These are phyloP conservation scores for Formica aserva DNA, from an alignment of 2,888 invertebrate species.

Conservation along the genomic window DNA sequence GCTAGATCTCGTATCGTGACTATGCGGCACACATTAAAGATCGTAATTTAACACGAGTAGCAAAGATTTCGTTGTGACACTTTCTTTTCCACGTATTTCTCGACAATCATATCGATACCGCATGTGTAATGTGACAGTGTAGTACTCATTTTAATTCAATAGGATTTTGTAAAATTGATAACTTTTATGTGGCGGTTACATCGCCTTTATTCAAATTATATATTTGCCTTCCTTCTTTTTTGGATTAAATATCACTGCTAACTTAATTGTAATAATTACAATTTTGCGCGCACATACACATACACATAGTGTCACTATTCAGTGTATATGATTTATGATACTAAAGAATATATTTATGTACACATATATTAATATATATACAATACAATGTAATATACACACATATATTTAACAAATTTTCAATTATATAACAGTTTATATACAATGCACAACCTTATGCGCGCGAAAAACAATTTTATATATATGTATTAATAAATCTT, in stretches of 20 bases:
- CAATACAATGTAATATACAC: background rate
- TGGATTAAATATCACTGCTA: background rate
- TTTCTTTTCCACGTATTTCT: background rate
- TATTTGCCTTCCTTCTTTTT: background rate
- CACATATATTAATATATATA: background rate
- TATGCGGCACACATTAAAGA: conserved; percentile 51
- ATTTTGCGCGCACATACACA: background rate
- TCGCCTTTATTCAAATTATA: background rate
- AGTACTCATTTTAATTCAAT: conserved; percentile 5
- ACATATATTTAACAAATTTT: background rate
- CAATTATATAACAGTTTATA: background rate
- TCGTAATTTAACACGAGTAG: conserved; percentile 15
- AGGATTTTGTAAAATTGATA: background rate
- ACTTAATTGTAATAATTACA: background rate
- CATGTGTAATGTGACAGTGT: background rate
- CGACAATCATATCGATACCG: background rate
- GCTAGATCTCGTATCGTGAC: conserved; percentile 54
- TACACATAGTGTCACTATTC: background rate
- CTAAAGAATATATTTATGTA: background rate
- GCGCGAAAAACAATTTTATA: background rate
- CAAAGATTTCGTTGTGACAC: background rate
- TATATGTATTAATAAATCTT: background rate
- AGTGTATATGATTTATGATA: background rate
- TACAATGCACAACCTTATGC: background rate
- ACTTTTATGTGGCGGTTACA: background rate